Evolutionary conservation across 2,797 vertebrate genomes (phyloP).

Genomic region (Squalus acanthias): DNA sequence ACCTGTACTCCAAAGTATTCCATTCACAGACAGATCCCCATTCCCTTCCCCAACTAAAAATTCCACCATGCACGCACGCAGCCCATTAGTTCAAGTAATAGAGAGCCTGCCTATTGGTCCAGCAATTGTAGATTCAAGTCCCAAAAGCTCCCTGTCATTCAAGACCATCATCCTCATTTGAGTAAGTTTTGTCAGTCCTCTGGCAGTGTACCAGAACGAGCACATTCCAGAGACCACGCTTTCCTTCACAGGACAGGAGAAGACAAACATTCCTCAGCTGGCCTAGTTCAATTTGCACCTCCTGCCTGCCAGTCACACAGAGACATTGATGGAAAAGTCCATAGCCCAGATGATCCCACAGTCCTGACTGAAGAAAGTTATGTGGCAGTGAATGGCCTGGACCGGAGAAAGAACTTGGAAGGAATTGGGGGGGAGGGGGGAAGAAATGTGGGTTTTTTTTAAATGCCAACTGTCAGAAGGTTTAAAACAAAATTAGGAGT

Average conservation of each 20-base stretch:
- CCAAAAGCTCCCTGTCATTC: background rate
- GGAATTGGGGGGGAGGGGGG: background rate
- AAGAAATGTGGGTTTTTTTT: background rate
- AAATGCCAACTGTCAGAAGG: background rate
- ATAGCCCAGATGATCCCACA: background rate
- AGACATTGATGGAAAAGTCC: background rate
- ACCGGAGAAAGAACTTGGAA: background rate
- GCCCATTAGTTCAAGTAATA: background rate
- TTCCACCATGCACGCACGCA: background rate
- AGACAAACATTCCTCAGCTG: background rate
- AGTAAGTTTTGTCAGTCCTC: slow-evolving; percentile 24
- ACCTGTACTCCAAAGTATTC: background rate
- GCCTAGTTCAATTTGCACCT: background rate
- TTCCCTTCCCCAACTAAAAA: background rate
- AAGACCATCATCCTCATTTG: background rate
- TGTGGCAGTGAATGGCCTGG: background rate
- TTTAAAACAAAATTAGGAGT: background rate
- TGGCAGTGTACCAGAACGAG: too few species aligned
- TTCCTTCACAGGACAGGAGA: background rate
- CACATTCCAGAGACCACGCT: background rate
- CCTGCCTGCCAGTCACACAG: background rate
- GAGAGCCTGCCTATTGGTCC: background rate
- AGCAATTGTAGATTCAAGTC: background rate
- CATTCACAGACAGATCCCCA: background rate
- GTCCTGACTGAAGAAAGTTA: background rate